These are phyloP conservation scores for Plutella xylostella DNA, from an alignment of 2,888 invertebrate genomes.

Conservation along the genomic window DNA sequence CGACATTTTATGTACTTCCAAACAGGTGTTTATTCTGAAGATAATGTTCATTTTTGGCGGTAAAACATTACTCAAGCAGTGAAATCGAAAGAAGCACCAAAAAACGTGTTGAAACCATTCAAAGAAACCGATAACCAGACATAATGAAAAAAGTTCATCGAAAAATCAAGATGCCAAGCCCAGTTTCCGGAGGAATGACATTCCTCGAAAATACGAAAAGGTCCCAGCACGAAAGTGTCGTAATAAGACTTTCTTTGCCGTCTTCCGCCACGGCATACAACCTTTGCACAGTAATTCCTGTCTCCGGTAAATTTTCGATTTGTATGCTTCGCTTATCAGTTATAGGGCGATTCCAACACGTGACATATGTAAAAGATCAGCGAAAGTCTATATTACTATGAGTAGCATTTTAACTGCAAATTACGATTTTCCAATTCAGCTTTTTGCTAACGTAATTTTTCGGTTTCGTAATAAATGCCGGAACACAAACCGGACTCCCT, in stretches of 20 bases:
- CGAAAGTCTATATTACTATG: background rate
- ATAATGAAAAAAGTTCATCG: too few species aligned
- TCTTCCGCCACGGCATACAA: background rate
- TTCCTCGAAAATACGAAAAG: conserved; percentile 1
- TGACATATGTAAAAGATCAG: background rate
- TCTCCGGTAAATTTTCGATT: background rate
- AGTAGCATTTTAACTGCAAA: background rate
- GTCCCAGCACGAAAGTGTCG: background rate
- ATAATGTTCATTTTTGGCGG: too few species aligned
- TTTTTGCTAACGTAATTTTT: background rate
- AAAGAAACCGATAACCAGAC: too few species aligned
- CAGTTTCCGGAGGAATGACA: background rate
- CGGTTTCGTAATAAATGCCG: background rate
- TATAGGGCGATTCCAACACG: background rate
- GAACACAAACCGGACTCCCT: background rate
- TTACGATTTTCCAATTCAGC: background rate
- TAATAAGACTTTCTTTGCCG: background rate
- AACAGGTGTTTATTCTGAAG: too few species aligned
- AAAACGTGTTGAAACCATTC: too few species aligned
- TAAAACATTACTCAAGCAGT: too few species aligned
- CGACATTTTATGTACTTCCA: too few species aligned
- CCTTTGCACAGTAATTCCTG: background rate
- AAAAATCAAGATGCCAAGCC: background rate
- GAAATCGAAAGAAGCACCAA: too few species aligned
- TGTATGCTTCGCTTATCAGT: background rate